Percentiles rank a stretch among this genome's conserved stretches.
Evolutionary conservation across 2,113 vertebrate genomes (phyloP).

Genomic region (Thymallus thymallus): DNA sequence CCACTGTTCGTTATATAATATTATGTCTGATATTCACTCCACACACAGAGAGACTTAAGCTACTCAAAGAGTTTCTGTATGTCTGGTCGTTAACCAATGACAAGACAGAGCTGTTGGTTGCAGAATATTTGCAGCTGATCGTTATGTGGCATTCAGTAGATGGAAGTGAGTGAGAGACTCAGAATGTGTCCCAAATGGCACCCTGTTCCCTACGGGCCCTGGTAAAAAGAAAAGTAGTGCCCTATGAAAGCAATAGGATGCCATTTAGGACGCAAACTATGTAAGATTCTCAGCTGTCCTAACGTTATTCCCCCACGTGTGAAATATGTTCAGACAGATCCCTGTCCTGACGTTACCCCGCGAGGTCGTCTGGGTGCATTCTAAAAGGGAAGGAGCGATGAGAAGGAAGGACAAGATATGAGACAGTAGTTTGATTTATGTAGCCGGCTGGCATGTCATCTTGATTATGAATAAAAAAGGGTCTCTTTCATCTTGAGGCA

Average conservation of each 20-base stretch:
- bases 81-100: background rate
- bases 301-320: background rate
- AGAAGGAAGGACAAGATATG: background rate
- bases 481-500: background rate
- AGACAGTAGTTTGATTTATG: background rate
- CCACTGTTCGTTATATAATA: background rate
- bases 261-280: background rate
- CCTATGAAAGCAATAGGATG: no score
- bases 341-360: slow-evolving; percentile 1
- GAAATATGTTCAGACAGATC: slow-evolving; percentile 24
- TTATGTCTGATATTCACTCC: background rate
- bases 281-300: slow-evolving; percentile 26
- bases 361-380: background rate
- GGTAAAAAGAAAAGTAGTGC: no score
- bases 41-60: background rate
- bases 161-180: background rate
- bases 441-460: background rate
- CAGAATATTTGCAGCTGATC: background rate
- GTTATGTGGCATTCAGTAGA: background rate
- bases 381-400: background rate
- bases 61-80: background rate
- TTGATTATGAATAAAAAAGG: background rate
- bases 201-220: no score
- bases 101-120: background rate
- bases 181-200: background rate